phyloP scores from a whole-genome alignment of 2,797 vertebrate species.

The Geotrypetes seraphini region DNA sequence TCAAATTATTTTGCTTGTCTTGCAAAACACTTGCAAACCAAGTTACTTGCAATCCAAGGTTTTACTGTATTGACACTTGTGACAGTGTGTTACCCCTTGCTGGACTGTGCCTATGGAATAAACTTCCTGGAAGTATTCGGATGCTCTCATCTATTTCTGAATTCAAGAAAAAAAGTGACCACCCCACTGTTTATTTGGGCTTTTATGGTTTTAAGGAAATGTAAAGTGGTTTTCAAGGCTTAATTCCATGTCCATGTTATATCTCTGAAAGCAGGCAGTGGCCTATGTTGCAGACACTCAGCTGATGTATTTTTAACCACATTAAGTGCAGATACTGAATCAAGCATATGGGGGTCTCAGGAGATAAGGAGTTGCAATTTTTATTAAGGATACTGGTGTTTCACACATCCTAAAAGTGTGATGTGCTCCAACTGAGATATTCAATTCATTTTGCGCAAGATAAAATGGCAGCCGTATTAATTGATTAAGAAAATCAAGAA shows the following conservation, averaged over 20 bases:
- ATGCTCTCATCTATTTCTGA: no score
- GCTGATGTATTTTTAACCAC: slow-evolving; percentile 12
- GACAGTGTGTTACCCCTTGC: no score
- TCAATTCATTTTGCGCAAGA: slow-evolving; percentile 32
- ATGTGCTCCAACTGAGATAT: slow-evolving; percentile 28
- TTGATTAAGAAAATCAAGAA: slow-evolving; percentile 25
- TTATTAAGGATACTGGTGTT: slow-evolving; percentile 7
- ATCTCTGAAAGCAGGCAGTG: background rate
- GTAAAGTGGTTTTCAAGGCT: background rate
- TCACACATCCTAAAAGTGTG: slow-evolving; percentile 15
- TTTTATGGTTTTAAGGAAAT: background rate
- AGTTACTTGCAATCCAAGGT: no score
- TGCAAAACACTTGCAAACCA: no score
- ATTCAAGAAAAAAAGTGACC: no score
- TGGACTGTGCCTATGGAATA: no score
- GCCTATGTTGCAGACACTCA: slow-evolving; percentile 14
- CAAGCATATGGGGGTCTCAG: background rate
- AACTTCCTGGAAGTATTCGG: no score
- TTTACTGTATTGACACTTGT: no score
- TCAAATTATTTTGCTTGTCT: no score
- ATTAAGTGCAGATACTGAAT: background rate
- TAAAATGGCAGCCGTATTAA: slow-evolving; percentile 28
- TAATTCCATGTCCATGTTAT: background rate
- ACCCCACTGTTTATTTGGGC: no score
- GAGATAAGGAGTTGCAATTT: slow-evolving; percentile 11